A percentile compares a stretch with the other conserved stretches of the same genome.
These are phyloP conservation scores for Pachydiplax longipennis DNA, from an alignment of 2,888 invertebrate species.

Conservation along the genomic window DNA sequence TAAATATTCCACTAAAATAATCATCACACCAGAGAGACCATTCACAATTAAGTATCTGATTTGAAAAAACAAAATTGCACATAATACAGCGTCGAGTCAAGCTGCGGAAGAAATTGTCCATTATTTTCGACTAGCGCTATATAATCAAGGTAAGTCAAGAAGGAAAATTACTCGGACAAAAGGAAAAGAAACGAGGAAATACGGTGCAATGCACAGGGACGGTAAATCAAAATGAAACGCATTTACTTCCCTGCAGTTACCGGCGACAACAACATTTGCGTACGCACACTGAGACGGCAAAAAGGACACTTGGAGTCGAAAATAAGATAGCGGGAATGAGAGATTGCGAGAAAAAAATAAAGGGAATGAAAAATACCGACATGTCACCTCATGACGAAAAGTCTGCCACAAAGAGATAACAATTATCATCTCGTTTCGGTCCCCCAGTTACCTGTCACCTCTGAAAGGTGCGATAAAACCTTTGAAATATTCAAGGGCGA, in stretches of 20 bases:
- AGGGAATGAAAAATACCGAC: neutral
- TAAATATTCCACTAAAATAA: too few species aligned
- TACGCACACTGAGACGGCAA: neutral
- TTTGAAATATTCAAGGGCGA: too few species aligned
- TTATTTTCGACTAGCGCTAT: too few species aligned
- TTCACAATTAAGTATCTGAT: too few species aligned
- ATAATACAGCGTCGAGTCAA: too few species aligned
- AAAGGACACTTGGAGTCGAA: neutral
- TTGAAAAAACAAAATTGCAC: too few species aligned
- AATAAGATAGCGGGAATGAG: neutral
- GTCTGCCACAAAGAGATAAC: neutral
- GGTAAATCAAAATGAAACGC: neutral
- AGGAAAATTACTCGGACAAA: neutral
- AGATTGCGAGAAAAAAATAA: neutral
- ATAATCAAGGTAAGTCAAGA: too few species aligned
- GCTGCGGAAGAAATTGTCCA: too few species aligned
- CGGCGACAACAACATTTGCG: neutral
- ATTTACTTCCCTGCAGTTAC: neutral
- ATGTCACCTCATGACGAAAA: neutral
- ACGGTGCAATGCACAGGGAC: neutral
- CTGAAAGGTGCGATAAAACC: neutral
- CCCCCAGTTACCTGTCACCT: neutral
- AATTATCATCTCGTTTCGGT: neutral
- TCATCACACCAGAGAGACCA: too few species aligned
- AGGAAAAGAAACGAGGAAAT: neutral